Percentiles rank a stretch among this genome's conserved stretches.
Evolutionary conservation across 2,888 invertebrate species (phyloP).

Genomic region (Orthosia cruda): DNA sequence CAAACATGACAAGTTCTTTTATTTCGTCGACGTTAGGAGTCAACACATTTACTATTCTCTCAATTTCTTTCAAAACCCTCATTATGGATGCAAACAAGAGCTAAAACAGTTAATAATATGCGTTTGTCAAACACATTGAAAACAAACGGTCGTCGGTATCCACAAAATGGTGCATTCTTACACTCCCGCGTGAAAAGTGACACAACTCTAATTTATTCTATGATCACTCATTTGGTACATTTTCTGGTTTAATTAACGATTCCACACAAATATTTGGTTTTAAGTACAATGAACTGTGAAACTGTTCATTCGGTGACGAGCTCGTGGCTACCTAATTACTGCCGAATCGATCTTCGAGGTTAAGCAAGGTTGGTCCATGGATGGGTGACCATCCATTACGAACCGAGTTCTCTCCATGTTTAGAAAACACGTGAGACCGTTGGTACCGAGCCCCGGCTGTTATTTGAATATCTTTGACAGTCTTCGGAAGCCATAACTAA

Average conservation of each 20-base stretch:
- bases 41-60: conserved; percentile 24
- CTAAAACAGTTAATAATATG: conserved; percentile 63
- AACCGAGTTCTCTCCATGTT: no score
- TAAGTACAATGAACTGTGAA: conserved; percentile 78
- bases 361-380: no score
- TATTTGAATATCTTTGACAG: no score
- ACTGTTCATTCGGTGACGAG: no score
- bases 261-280: conserved; percentile 84
- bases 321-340: no score
- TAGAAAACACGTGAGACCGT: no score
- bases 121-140: conserved; percentile 79
- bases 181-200: conserved; percentile 86
- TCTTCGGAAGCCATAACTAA: no score
- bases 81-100: conserved; percentile 60
- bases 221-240: conserved; percentile 81
- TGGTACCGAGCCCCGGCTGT: no score
- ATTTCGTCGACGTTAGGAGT: conserved; percentile 17
- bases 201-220: conserved; percentile 88
- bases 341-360: no score
- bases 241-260: conserved; percentile 86
- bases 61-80: conserved; percentile 61
- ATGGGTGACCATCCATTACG: no score
- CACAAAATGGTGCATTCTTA: conserved; percentile 86
- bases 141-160: conserved; percentile 73
- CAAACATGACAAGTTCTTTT: conserved; percentile 34